Conservation (phyloP, 2,113 vertebrate species). For the Spheniscus mendiculus region DNA sequence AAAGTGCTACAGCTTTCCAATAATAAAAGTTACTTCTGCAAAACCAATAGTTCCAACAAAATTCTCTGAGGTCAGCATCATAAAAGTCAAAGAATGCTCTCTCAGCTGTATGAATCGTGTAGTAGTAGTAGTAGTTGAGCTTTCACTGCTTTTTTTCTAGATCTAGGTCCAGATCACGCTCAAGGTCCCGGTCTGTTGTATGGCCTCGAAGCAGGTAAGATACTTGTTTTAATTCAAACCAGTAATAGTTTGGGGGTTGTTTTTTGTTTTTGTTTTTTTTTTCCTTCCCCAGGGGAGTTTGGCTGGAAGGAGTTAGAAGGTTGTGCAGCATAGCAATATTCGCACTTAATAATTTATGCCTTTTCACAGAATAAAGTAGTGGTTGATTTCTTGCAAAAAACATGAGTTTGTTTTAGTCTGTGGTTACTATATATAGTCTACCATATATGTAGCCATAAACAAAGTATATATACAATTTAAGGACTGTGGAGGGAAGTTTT, state of each 20-base stretch:
- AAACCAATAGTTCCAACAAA: fast-evolving
- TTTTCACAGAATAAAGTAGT: neutral
- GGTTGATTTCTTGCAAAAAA: neutral
- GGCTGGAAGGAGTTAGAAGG: neutral
- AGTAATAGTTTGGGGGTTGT: fast-evolving
- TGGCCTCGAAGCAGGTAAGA: constrained; percentile 82
- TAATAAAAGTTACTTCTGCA: neutral
- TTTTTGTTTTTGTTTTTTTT: no score
- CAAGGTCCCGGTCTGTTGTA: constrained; percentile 81
- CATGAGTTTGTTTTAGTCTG: neutral
- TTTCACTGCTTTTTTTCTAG: constrained; percentile 7
- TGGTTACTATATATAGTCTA: neutral
- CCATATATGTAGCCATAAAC: neutral
- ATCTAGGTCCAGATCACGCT: constrained; percentile 80
- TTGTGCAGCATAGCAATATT: no score
- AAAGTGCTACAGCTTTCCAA: neutral
- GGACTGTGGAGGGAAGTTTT: neutral
- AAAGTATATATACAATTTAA: neutral
- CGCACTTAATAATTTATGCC: neutral
- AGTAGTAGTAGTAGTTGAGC: neutral
- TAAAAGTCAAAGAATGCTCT: neutral
- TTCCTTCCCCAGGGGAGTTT: neutral
- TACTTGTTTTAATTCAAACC: neutral
- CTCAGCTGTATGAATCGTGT: neutral
- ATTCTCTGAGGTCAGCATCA: neutral